phyloP scores from a whole-genome alignment of 2,797 vertebrate genomes.

The Acrossocheilus fasciatus region DNA sequence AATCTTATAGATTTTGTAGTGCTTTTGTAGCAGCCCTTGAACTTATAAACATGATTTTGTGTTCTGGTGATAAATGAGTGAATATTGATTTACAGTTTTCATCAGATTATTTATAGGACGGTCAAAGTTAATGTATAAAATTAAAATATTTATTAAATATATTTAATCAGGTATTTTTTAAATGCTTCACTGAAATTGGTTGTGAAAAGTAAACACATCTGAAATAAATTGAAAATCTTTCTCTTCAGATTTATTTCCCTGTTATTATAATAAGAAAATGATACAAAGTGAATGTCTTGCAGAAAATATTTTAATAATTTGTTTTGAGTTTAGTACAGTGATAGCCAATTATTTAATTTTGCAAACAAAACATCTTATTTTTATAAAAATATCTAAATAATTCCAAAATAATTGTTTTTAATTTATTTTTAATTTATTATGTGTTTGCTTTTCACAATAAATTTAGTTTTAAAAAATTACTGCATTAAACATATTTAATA shows the following conservation, averaged over 20 bases:
- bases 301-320: not conserved
- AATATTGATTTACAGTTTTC: not conserved
- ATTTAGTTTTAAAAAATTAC: not conserved
- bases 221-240: not conserved
- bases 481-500: not conserved
- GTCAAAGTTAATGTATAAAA: not conserved
- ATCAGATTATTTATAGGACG: not conserved
- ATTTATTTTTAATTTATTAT: too few species aligned
- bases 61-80: not conserved
- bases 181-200: not conserved
- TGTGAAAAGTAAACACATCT: not conserved
- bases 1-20: not conserved
- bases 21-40: not conserved
- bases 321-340: not conserved
- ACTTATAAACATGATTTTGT: not conserved
- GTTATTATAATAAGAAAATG: not conserved
- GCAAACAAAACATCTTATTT: not conserved
- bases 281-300: not conserved
- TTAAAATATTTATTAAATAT: not conserved
- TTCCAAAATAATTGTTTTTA: not conserved
- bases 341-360: not conserved
- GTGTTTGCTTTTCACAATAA: too few species aligned
- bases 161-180: not conserved
- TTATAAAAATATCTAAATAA: not conserved
- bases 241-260: not conserved